These are phyloP conservation scores for Lophura swinhoii DNA, from an alignment of 2,797 vertebrate species.

Conservation along the genomic window DNA sequence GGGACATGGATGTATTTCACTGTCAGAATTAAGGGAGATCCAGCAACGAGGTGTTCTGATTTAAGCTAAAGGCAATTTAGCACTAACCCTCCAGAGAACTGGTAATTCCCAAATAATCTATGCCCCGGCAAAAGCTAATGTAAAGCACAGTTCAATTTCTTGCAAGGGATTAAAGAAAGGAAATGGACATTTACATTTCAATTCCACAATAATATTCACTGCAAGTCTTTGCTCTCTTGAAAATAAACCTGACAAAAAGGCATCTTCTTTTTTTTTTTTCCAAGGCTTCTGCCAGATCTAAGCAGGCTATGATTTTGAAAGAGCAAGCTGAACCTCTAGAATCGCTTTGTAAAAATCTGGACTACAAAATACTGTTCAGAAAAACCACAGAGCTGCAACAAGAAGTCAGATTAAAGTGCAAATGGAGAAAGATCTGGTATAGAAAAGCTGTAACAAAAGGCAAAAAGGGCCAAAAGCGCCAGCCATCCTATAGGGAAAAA, in stretches of 20 bases:
- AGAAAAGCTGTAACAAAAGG: slow-evolving; percentile 1
- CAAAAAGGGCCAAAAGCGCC: not conserved
- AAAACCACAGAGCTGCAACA: not conserved
- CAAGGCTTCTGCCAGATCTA: not conserved
- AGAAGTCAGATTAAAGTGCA: not conserved
- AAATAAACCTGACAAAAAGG: slow-evolving; percentile 19
- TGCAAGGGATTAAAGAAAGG: slow-evolving; percentile 25
- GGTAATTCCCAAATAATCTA: not conserved
- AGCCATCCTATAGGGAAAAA: not conserved
- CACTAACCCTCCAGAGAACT: not conserved
- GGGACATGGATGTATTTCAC: slow-evolving; percentile 8
- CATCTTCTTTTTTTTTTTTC: not conserved
- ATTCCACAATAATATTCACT: slow-evolving; percentile 4
- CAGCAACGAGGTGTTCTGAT: not conserved
- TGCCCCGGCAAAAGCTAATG: not conserved
- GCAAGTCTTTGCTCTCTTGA: not conserved
- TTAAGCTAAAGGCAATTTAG: slow-evolving; percentile 24
- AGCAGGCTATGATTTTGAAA: not conserved
- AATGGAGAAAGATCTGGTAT: not conserved
- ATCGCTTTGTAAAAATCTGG: not conserved
- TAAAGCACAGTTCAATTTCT: slow-evolving; percentile 42
- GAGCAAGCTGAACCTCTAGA: not conserved
- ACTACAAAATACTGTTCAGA: not conserved
- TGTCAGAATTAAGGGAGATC: slow-evolving; percentile 21
- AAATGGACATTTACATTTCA: slow-evolving; percentile 52